Percentiles rank a stretch among this genome's conserved stretches.
phyloP scores from a whole-genome alignment of 2,888 invertebrate species.

The Pasiphila rectangulata region DNA sequence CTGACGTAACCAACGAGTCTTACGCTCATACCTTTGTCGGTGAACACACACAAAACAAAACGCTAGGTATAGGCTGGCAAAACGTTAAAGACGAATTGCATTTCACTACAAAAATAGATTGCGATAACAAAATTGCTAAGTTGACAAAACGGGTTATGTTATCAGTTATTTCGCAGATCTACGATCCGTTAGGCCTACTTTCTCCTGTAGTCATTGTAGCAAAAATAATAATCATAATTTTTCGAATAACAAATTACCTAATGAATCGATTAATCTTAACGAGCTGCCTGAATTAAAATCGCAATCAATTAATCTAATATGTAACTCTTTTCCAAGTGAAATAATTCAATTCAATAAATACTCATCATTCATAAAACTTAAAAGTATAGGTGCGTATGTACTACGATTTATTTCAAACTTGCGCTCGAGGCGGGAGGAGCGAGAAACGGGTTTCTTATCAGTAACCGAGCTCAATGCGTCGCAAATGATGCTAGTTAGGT shows the following conservation, averaged over 20 bases:
- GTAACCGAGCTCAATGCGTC: neutral
- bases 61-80: neutral
- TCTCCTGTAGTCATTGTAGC: neutral
- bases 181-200: neutral
- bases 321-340: neutral
- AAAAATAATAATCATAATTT: neutral
- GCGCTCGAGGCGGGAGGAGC: too few relatives aligned
- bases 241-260: neutral
- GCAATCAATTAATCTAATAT: neutral
- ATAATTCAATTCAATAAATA: neutral
- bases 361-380: neutral
- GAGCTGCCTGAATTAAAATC: neutral
- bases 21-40: too few relatives aligned
- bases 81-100: neutral
- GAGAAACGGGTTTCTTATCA: neutral
- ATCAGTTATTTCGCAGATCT: neutral
- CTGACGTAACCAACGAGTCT: too few relatives aligned
- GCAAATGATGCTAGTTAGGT: neutral
- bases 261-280: neutral
- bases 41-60: neutral
- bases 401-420: neutral
- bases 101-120: neutral
- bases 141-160: neutral
- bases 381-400: neutral
- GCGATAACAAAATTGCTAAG: neutral